Conservation (phyloP, 2,113 vertebrate genomes). For the Gymnobelideus leadbeateri region DNA sequence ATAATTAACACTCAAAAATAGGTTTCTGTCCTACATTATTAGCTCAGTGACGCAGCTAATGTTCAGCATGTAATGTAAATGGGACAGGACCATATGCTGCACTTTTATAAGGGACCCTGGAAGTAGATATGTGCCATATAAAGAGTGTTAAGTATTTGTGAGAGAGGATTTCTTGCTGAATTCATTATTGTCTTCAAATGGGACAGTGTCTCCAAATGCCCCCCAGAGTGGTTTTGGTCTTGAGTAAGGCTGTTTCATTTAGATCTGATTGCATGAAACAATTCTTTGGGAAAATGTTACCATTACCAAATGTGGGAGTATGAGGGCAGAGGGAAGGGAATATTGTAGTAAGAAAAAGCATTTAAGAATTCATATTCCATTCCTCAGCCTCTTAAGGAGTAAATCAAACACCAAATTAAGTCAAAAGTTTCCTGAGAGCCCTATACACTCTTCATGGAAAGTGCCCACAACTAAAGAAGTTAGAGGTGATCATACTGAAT, state of each 20-base stretch:
- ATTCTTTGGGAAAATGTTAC: background rate
- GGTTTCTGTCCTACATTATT: background rate
- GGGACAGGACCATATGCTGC: background rate
- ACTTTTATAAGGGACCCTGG: background rate
- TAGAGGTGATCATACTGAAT: background rate
- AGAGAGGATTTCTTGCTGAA: background rate
- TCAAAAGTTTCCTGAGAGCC: background rate
- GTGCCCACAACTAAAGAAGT: background rate
- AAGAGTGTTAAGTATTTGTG: background rate
- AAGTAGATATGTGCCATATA: background rate
- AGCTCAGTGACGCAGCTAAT: background rate
- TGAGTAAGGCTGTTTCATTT: background rate
- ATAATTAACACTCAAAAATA: background rate
- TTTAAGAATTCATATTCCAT: background rate
- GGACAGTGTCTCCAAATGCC: background rate
- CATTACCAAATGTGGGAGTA: background rate
- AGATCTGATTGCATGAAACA: background rate
- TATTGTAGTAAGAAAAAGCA: background rate
- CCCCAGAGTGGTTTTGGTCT: background rate
- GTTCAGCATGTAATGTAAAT: background rate
- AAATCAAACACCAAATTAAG: background rate
- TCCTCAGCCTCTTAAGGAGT: background rate
- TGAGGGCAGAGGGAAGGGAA: background rate
- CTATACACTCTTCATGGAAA: background rate
- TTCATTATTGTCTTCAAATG: background rate